These are phyloP conservation scores for Remorina albescens DNA, from an alignment of 2,797 vertebrate genomes.

Conservation along the genomic window DNA sequence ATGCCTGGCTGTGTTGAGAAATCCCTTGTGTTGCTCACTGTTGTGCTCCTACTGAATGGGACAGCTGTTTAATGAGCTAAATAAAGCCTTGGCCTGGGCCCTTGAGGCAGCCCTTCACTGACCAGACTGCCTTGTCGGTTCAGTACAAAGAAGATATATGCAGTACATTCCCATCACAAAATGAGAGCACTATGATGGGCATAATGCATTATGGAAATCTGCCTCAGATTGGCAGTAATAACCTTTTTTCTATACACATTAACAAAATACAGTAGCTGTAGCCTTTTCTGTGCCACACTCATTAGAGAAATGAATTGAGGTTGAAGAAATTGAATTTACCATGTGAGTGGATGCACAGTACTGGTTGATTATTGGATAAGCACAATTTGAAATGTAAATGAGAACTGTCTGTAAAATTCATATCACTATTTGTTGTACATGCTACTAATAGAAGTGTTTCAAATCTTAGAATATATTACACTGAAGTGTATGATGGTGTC, in stretches of 20 bases:
- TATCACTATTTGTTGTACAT: no score
- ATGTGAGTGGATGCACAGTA: constrained; percentile 3
- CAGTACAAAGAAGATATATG: constrained; percentile 56
- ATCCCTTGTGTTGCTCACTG: constrained; percentile 60
- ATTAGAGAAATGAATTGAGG: constrained; percentile 35
- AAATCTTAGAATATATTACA: background rate
- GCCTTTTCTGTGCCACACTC: constrained; percentile 19
- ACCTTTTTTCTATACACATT: constrained; percentile 25
- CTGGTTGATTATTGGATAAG: constrained; percentile 2
- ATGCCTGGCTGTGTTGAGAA: constrained; percentile 47
- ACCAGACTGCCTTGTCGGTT: constrained; percentile 63
- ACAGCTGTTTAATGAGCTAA: constrained; percentile 83
- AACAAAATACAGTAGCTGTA: constrained; percentile 24
- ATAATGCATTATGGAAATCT: constrained; percentile 60
- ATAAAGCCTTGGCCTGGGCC: constrained; percentile 72
- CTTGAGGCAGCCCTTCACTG: constrained; percentile 61
- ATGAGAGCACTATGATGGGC: constrained; percentile 36
- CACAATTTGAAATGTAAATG: constrained; percentile 31
- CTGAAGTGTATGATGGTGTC: background rate
- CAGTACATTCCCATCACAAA: constrained; percentile 57
- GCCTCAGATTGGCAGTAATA: constrained; percentile 23
- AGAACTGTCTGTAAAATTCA: background rate
- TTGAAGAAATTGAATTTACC: constrained; percentile 18
- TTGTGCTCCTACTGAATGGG: constrained; percentile 67
- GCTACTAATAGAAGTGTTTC: background rate